Evolutionary conservation across 2,797 vertebrate species (phyloP), one percentile per base, ranked within the genome.

Genomic region (Lutjanus argentimaculatus): DNA sequence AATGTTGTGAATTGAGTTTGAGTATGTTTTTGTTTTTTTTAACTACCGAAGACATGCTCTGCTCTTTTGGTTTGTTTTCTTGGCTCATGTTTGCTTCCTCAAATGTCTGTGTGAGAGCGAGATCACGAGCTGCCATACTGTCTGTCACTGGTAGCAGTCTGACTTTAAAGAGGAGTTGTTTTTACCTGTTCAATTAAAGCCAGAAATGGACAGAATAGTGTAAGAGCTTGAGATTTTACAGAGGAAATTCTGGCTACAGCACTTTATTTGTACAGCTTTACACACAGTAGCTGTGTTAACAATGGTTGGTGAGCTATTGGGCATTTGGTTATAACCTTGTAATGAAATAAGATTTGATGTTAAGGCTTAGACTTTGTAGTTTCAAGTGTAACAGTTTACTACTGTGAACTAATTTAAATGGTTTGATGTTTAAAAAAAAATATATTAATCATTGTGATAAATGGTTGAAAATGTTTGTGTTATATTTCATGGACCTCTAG

Each of bases 61-160:
- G 59, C 10, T 66, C 53, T 70, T 40, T 46, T 53, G 45, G 5
- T 53, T 58, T 53, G 21, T 78, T 71, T 75, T 68, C 17, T 76
- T 57, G 13, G 17, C 22, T 51, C 6, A 25, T 42, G 16, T 65
- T 36, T 53, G n/a, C 16, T 15, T 79, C 55, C 70, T 15, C 12
- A 46, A 19, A 56, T 36, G 21, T 69, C 17, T 63, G 48, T 65
- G 67, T 61, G 43, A 64, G 46, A 67, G 8, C 15, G 19, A n/a
- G 55, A 43, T 62, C 36, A 36, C 21, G 1, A 63, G 40, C 43
- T 71, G 70, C 45, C n/a, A 42, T 48, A 6, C n/a, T 21, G 21
- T 67, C 40, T 74, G 57, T 65, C 17, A 13, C 25, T 65, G 19
- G 2, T 52, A 19, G 36, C 51, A 22, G 52, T 16, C 56, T 19